Evolutionary conservation across 2,888 invertebrate genomes (phyloP).

Genomic region (Micoletzkya japonica): DNA sequence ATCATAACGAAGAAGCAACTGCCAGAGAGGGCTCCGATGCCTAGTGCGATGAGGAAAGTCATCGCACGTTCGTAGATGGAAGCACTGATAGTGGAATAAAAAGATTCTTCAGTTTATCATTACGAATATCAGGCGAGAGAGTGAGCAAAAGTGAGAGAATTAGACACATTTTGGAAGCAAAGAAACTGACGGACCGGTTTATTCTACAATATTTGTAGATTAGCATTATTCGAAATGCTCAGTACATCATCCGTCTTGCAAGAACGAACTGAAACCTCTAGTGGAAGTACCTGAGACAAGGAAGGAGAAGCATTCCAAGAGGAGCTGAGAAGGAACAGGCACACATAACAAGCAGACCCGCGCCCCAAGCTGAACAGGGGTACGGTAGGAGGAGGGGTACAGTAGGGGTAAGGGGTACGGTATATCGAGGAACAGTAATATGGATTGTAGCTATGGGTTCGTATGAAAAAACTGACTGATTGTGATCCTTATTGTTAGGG

Average conservation of each 20-base stretch:
- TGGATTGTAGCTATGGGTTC: too few species aligned
- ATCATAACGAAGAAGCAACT: constrained; percentile 59
- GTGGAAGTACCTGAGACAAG: constrained; percentile 35
- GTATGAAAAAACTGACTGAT: too few species aligned
- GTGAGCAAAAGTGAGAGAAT: neutral
- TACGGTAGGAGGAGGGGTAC: too few species aligned
- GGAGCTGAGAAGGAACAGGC: constrained; percentile 55
- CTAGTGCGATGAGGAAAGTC: constrained; percentile 59
- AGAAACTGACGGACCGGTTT: neutral
- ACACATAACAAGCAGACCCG: constrained; percentile 59
- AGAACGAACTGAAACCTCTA: neutral
- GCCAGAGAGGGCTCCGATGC: constrained; percentile 58
- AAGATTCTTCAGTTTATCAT: too few species aligned
- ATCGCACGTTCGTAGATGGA: constrained; percentile 55
- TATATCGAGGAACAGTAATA: too few species aligned
- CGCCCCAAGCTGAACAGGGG: constrained; percentile 60
- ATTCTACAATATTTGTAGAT: neutral
- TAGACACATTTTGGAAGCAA: neutral
- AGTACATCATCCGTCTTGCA: neutral
- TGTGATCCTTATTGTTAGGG: too few species aligned
- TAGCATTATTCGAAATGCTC: neutral
- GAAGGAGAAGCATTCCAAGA: constrained; percentile 55
- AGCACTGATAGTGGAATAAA: too few species aligned
- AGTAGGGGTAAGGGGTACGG: too few species aligned
- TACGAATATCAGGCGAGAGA: neutral